Evolutionary conservation across 2,888 invertebrate genomes (phyloP).

Genomic region (Eristalis pertinax): DNA sequence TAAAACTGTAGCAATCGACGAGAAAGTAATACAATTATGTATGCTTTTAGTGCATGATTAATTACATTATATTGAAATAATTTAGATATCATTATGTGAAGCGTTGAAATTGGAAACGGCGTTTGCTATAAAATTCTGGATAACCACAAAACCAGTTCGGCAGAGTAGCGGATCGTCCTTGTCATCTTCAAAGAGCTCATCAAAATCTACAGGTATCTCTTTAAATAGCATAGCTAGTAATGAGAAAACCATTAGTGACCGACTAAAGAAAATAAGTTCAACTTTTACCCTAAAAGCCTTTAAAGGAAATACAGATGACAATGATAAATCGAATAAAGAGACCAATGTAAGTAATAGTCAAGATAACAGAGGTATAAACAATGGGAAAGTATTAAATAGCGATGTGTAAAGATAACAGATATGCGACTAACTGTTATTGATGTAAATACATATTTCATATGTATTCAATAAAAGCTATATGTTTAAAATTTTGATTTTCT

Average conservation of each 20-base stretch:
- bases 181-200: constrained; percentile 76
- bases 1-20: constrained; percentile 88
- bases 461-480: too few species aligned
- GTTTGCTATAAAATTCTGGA: constrained; percentile 88
- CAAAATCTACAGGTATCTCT: constrained; percentile 75
- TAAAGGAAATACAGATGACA: constrained; percentile 26
- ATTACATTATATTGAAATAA: not conserved
- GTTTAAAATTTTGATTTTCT: too few species aligned
- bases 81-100: constrained; percentile 86
- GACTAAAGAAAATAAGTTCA: constrained; percentile 78
- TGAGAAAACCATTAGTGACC: constrained; percentile 77
- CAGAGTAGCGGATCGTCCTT: constrained; percentile 76
- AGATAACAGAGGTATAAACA: constrained; percentile 37
- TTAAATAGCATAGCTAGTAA: constrained; percentile 75
- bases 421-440: too few species aligned
- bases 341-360: not conserved
- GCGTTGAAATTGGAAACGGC: constrained; percentile 87
- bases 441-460: too few species aligned
- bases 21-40: constrained; percentile 84
- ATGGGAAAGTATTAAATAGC: constrained; percentile 23
- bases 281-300: constrained; percentile 79
- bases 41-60: not conserved
- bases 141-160: constrained; percentile 87
- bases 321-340: constrained; percentile 1
- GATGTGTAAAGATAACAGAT: not conserved